Evolutionary conservation across 2,797 vertebrate species (phyloP), one percentile per base, ranked within the genome.

Genomic region (Chelonia mydas): DNA sequence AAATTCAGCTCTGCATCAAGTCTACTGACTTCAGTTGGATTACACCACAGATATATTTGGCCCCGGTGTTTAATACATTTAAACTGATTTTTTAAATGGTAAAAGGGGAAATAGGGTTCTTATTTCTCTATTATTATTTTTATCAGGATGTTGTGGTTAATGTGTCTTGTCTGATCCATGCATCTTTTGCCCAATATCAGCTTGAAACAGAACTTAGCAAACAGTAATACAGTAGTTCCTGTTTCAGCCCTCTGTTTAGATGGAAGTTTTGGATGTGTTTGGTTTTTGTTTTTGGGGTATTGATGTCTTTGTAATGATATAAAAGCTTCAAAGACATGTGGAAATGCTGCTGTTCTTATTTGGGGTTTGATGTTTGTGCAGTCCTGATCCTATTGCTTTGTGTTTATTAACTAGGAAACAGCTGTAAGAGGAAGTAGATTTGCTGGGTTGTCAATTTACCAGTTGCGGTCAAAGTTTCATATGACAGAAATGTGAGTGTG

Each of bases 331-430:
- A 74, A 80, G 65, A 37, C n/a, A 41, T 68, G 90, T 91, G 83
- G 19, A 92, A 94, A 82, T 15, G 85, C 7, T 92, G 59, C 51
- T 84, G 27, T 4, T 68, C 55, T 16, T 49, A 28, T 16, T 77
- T 11, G 41, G n/a, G 47, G 89, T 72, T 81, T 87, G 76, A 51
- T 65, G 28, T 11, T 23, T 1, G 0, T 33, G 47, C 0, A 90
- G 84, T 23, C 19, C 55, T 68, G 84, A 16, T 94, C 27, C 65
- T 86, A 12, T 50, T 92, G 47, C 79, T 77, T 74, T 84, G 90
- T 74, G 55, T 68, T 93, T 74, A 82, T 93, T 94, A 95, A 93
- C 89, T 41, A 97, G 95, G 96, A 97, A 98, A 97, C 95, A 86
- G 95, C 94, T 95, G 84, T 79, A 92, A 91, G 61, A 82, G 86